A percentile compares a stretch with the other conserved stretches of the same genome.
These are phyloP conservation scores for Menura novaehollandiae DNA, from an alignment of 2,113 vertebrate species.

Conservation along the genomic window DNA sequence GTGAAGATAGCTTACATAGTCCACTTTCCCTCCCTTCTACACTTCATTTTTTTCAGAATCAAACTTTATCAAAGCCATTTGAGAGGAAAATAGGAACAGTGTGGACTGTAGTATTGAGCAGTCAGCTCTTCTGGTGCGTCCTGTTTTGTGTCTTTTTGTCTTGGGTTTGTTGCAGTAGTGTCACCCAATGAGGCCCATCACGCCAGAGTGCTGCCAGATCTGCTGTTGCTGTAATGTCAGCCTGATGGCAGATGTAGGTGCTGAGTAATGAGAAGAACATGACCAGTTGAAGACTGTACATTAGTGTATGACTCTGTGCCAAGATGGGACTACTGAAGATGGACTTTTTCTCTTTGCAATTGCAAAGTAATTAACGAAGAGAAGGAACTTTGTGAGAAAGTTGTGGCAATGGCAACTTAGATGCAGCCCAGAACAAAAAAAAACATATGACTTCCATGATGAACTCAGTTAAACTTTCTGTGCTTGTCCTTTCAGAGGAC, in stretches of 20 bases:
- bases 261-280: not conserved
- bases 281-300: not conserved
- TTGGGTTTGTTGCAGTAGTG: not conserved
- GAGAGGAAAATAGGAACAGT: not conserved
- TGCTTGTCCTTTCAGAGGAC: not conserved
- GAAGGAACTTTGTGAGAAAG: not conserved
- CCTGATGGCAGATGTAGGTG: not conserved
- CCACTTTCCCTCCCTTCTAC: not conserved
- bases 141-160: not conserved
- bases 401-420: not conserved
- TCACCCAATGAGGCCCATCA: not conserved
- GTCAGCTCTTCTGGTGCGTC: not conserved
- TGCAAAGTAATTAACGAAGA: not conserved
- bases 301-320: not conserved
- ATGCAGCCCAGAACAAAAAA: not conserved
- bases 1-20: not conserved
- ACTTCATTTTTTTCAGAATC: not conserved
- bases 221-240: not conserved
- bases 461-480: not conserved
- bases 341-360: not conserved
- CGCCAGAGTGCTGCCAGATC: not conserved
- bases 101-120: not conserved
- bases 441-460: accelerated
- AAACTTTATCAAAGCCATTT: not conserved
- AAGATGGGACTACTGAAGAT: not conserved